Percentiles rank a stretch among this genome's conserved stretches.
Evolutionary conservation across 1,140 invertebrate species (phyloP).

Genomic region (Bursaphelenchus mucronatus): DNA sequence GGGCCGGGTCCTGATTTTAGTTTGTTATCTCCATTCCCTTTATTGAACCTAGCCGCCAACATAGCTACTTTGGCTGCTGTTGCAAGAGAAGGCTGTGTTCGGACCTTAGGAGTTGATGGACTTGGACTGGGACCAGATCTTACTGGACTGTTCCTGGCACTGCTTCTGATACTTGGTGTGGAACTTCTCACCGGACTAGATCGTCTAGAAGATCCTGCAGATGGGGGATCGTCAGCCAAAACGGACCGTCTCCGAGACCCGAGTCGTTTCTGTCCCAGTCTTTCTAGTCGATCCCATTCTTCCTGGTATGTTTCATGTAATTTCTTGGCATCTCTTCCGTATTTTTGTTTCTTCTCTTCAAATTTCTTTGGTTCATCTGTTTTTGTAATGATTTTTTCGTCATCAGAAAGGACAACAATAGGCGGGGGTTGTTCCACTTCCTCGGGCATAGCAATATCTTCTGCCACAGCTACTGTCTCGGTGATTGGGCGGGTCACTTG

Average conservation of each 20-base stretch:
- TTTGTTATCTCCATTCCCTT: no score
- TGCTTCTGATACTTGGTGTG: no score
- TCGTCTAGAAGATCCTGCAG: no score
- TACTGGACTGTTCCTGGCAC: no score
- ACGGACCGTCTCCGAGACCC: slow-evolving; percentile 22
- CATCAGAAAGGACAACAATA: slow-evolving; percentile 8
- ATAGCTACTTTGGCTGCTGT: no score
- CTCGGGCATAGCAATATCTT: slow-evolving; percentile 31
- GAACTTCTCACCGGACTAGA: no score
- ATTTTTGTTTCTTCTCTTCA: slow-evolving; percentile 59
- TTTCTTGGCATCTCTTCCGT: slow-evolving; percentile 53
- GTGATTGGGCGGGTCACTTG: slow-evolving; percentile 23
- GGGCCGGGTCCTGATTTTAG: no score
- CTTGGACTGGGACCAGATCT: no score
- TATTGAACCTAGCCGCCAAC: no score
- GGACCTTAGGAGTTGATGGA: no score
- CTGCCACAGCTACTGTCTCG: slow-evolving; percentile 25
- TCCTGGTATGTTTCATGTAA: slow-evolving; percentile 60
- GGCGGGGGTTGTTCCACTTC: slow-evolving; percentile 33
- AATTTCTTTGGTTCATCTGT: slow-evolving; percentile 48
- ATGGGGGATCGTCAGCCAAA: background rate
- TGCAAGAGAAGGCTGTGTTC: no score
- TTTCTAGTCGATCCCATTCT: slow-evolving; percentile 44
- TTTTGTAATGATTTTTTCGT: background rate
- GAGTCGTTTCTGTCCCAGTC: slow-evolving; percentile 21